These are phyloP conservation scores for Reinhardtius hippoglossoides DNA, from an alignment of 2,113 vertebrate species.

Conservation along the genomic window DNA sequence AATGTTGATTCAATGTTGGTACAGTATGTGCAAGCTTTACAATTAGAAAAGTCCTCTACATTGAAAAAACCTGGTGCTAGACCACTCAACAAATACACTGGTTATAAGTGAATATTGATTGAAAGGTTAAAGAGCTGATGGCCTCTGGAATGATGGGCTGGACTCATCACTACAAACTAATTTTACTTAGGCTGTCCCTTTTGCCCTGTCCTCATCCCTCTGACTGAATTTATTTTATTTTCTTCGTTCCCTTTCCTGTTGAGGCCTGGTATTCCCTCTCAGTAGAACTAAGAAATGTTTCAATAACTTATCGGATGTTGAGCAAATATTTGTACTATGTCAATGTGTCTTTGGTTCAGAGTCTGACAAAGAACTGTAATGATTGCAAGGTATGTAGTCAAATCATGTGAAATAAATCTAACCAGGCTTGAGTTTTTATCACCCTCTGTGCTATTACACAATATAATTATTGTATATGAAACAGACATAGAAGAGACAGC, in stretches of 20 bases:
- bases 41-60: not conserved
- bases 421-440: not conserved
- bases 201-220: not conserved
- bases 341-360: not conserved
- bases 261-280: not conserved
- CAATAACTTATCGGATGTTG: not conserved
- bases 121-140: not conserved
- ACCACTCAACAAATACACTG: not conserved
- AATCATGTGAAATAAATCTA: not conserved
- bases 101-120: not conserved
- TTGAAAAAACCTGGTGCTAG: not conserved
- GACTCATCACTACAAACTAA: not conserved
- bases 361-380: not conserved
- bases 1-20: not conserved
- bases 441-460: not conserved
- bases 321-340: not conserved
- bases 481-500: not conserved
- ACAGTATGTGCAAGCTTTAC: not conserved
- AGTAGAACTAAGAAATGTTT: not conserved
- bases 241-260: no score
- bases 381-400: not conserved
- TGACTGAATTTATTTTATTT: not conserved
- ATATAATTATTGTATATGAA: not conserved
- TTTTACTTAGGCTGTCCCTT: not conserved
- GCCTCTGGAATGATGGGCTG: slow-evolving; percentile 1